phyloP scores from a whole-genome alignment of 2,113 vertebrate genomes.

The Nymphicus hollandicus region DNA sequence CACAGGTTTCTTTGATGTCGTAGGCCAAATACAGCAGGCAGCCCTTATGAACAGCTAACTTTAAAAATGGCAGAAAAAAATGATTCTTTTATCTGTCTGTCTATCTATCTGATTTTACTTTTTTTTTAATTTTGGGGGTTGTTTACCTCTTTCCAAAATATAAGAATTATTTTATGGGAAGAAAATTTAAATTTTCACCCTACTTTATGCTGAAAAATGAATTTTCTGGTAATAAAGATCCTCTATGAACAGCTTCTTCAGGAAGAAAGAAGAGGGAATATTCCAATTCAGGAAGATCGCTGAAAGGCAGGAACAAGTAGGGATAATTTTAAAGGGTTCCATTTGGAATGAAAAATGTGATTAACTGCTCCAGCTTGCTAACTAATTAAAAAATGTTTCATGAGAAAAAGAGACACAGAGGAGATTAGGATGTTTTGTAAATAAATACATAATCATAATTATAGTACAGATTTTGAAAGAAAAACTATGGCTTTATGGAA shows the following conservation, averaged over 20 bases:
- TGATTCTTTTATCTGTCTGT: background rate
- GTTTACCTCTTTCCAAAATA: background rate
- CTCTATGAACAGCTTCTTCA: background rate
- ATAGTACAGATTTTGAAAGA: background rate
- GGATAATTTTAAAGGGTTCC: background rate
- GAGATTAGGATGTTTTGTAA: background rate
- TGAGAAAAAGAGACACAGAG: background rate
- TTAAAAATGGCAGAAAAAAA: background rate
- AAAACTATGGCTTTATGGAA: background rate
- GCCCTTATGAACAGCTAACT: background rate
- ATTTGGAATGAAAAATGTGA: background rate
- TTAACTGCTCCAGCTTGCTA: background rate
- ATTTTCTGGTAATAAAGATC: background rate
- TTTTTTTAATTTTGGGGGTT: background rate
- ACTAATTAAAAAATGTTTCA: background rate
- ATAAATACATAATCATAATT: background rate
- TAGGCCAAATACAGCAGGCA: background rate
- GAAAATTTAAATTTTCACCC: background rate
- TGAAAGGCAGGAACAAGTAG: background rate
- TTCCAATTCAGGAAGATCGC: background rate
- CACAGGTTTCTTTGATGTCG: background rate
- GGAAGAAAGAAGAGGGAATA: background rate
- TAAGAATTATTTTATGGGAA: background rate
- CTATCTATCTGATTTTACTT: background rate
- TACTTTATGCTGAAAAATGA: background rate